These are phyloP conservation scores for Parotia lawesii DNA, from an alignment of 2,113 vertebrate species.

Conservation along the genomic window DNA sequence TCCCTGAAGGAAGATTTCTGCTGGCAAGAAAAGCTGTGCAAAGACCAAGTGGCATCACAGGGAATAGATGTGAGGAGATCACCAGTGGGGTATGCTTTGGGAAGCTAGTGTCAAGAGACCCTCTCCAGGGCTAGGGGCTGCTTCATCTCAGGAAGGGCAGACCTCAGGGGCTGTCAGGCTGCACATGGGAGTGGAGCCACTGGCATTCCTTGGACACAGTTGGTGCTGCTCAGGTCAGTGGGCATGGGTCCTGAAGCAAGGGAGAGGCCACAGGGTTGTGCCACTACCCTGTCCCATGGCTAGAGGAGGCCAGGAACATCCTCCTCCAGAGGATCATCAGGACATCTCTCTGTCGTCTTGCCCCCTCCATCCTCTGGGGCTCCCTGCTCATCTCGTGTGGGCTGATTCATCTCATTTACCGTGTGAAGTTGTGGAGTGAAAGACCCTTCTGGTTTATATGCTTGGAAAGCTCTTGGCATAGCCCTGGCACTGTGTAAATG, in stretches of 20 bases:
- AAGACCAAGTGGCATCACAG: not conserved
- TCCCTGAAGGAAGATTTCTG: not conserved
- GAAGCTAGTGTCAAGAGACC: not conserved
- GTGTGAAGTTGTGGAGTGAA: not conserved
- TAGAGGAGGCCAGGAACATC: not conserved
- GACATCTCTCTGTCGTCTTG: not conserved
- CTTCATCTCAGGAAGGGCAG: not conserved
- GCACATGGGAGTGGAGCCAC: not conserved
- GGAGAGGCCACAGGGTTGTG: not conserved
- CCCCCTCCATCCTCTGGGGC: not conserved
- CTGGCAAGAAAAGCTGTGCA: not conserved
- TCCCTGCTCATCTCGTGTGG: rapidly evolving
- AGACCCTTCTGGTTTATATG: not conserved
- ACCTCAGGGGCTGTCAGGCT: not conserved
- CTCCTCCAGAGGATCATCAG: not conserved
- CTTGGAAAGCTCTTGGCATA: not conserved
- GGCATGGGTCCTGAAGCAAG: not conserved
- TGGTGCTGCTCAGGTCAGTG: not conserved
- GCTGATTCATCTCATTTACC: not conserved
- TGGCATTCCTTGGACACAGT: not conserved
- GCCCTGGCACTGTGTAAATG: not conserved
- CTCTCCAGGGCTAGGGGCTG: not conserved
- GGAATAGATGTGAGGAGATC: not conserved
- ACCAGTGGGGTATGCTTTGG: rapidly evolving
- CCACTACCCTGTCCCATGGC: not conserved